Conservation (phyloP, 2,113 vertebrate genomes). For the Verasper variegatus region DNA sequence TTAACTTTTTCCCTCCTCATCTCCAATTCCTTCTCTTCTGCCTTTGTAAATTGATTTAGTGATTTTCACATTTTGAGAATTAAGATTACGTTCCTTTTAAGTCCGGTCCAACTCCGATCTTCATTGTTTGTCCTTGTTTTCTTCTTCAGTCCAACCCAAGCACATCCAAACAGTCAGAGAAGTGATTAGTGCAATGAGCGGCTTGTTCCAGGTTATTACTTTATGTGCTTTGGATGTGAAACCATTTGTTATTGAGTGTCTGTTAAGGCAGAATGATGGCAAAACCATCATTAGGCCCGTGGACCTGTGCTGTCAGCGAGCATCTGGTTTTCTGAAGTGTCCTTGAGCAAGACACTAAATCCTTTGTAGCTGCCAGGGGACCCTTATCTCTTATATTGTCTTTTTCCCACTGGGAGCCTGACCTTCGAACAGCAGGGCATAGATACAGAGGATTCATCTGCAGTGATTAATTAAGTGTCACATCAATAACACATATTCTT, state of each 20-base stretch:
- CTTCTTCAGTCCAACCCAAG: slow-evolving; percentile 8
- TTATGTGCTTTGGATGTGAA: slow-evolving; percentile 4
- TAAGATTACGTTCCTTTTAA: slow-evolving; percentile 11
- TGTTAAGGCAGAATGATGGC: not conserved
- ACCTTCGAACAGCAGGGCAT: slow-evolving; percentile 19
- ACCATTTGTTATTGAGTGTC: slow-evolving; percentile 12
- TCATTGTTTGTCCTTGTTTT: slow-evolving; percentile 16
- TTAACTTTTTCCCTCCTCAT: slow-evolving; percentile 26
- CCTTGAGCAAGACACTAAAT: slow-evolving; percentile 38
- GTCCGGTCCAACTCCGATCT: not conserved
- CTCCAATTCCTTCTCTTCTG: slow-evolving; percentile 32
- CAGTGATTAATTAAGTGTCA: slow-evolving; percentile 44
- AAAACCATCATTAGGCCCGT: not conserved
- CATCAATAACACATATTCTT: slow-evolving; percentile 13
- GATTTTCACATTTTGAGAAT: slow-evolving; percentile 35
- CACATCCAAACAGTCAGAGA: slow-evolving; percentile 22
- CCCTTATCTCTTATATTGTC: slow-evolving; percentile 8
- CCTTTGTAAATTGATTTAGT: slow-evolving; percentile 33
- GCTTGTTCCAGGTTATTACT: slow-evolving; percentile 27
- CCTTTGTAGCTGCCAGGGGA: slow-evolving; percentile 1
- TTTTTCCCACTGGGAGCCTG: not conserved
- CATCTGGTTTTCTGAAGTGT: slow-evolving; percentile 29
- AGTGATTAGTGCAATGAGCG: slow-evolving; percentile 29
- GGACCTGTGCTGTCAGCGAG: not conserved
- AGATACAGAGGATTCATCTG: slow-evolving; percentile 41